A percentile compares a stretch with the other conserved stretches of the same genome.
phyloP scores from a whole-genome alignment of 2,888 invertebrate genomes.

The Phortica magna region DNA sequence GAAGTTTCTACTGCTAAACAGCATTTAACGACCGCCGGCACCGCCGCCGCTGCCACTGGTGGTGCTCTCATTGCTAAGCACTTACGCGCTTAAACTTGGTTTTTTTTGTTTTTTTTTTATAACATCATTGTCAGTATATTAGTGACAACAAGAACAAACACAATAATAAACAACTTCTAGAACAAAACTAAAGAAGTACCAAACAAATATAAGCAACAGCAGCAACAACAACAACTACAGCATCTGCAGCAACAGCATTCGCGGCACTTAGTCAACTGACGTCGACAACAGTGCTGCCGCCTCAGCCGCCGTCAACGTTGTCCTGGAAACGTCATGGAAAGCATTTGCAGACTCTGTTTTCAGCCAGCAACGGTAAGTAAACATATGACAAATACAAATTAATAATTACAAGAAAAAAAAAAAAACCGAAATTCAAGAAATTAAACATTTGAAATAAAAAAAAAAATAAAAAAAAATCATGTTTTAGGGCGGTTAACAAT shows the following conservation, averaged over 20 bases:
- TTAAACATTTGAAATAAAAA: constrained; percentile 17
- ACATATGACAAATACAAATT: constrained; percentile 30
- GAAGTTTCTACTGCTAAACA: no score
- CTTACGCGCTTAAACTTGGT: no score
- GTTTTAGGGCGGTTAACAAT: constrained; percentile 33
- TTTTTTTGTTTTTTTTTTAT: not conserved
- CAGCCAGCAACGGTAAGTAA: constrained; percentile 75
- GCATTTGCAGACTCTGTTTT: constrained; percentile 78
- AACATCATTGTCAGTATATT: not conserved
- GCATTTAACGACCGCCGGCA: no score
- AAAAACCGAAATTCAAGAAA: constrained; percentile 29
- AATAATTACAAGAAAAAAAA: constrained; percentile 36
- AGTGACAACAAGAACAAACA: not conserved
- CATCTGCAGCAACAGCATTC: constrained; percentile 9
- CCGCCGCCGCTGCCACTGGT: no score
- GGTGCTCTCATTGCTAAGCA: not conserved
- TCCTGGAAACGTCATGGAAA: constrained; percentile 74
- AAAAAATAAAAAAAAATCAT: constrained; percentile 6
- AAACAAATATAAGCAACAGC: not conserved
- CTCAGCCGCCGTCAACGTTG: constrained; percentile 32
- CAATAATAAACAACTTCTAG: not conserved
- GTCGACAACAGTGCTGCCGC: not conserved
- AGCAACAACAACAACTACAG: constrained; percentile 14
- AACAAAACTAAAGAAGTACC: not conserved
- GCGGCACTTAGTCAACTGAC: constrained; percentile 13